Base-by-base conservation (phyloP, 1,140 invertebrate genomes). In the Sitobion miscanthi region DNA sequence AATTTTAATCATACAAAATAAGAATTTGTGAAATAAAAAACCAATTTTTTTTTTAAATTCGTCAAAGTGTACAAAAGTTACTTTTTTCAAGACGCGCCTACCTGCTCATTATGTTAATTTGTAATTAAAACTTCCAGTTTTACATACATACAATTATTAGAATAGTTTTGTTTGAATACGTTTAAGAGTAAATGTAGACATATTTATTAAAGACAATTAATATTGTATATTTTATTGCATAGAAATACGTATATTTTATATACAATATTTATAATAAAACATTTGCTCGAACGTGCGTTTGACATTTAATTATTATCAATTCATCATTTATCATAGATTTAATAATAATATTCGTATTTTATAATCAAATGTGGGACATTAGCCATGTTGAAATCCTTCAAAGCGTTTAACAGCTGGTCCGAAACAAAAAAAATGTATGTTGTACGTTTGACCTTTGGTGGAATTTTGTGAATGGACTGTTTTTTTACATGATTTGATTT, bases 291-390 rank as follows among this genome's bases (percentile, higher is more conserved):
- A 35, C 62, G 62, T 77, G 30, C 14, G n/a, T 77, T n/a, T 77
- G 62, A 77, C n/a, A n/a, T 77, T 77, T 77, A 77, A 77, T 77
- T 77, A 77, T 77, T 77, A n/a, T n/a, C 30, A 77, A n/a, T 77
- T 77, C n/a, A 77, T 77, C 62, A n/a, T 77, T 69, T 69, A 69
- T 69, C 30, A n/a, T 35, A 77, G n/a, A 77, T 17, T 17, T 35
- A 77, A 77, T 77, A n/a, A 77, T n/a, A 77, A 77, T 77, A 77
- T 77, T 77, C 14, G 14, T n/a, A n/a, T 77, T 77, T n/a, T 1
- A 35, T n/a, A n/a, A 0, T 3, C 14, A 77, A 77, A n/a, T n/a
- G n/a, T 77, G 30, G 62, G 4, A 77, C 30, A n/a, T n/a, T 69
- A n/a, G 30, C 62, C 30, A 14, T n/a, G n/a, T n/a, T 77, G n/a